Percentiles rank a stretch among this genome's conserved stretches.
Conservation (phyloP, 2,113 vertebrate species). For the Ptyas mucosa region DNA sequence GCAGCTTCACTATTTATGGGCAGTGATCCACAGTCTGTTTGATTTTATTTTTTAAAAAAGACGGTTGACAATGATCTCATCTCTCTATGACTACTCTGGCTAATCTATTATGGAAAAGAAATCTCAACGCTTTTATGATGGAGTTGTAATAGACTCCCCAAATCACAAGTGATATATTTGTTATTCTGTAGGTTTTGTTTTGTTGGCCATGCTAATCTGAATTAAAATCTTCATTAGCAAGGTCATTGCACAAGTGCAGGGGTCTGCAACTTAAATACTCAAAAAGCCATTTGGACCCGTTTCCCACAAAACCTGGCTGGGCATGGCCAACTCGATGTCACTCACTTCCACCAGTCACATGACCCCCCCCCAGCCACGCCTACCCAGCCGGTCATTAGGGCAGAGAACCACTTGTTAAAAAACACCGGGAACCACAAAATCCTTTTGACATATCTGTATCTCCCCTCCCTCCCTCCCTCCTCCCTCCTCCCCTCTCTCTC, state of each 20-base stretch:
- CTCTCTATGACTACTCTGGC: neutral
- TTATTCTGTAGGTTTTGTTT: neutral
- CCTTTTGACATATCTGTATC: too few species aligned
- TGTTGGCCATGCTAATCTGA: neutral
- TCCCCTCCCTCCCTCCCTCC: too few species aligned
- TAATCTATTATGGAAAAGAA: neutral
- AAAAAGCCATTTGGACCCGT: too few species aligned
- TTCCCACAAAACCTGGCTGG: too few species aligned
- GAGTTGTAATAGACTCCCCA: neutral
- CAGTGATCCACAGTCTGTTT: neutral
- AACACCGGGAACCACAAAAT: too few species aligned
- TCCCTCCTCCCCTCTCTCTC: too few species aligned
- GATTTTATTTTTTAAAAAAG: neutral
- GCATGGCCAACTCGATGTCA: too few species aligned
- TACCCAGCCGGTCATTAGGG: too few species aligned
- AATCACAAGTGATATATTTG: neutral
- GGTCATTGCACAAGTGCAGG: neutral
- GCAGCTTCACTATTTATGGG: neutral
- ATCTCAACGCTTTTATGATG: neutral
- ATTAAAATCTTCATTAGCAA: constrained; percentile 3
- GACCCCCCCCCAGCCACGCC: too few species aligned
- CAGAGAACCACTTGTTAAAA: too few species aligned
- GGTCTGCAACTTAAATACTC: too few species aligned
- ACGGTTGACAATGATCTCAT: neutral
- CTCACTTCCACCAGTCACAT: too few species aligned